phyloP scores from a whole-genome alignment of 2,888 invertebrate genomes.

The Macaria notata region DNA sequence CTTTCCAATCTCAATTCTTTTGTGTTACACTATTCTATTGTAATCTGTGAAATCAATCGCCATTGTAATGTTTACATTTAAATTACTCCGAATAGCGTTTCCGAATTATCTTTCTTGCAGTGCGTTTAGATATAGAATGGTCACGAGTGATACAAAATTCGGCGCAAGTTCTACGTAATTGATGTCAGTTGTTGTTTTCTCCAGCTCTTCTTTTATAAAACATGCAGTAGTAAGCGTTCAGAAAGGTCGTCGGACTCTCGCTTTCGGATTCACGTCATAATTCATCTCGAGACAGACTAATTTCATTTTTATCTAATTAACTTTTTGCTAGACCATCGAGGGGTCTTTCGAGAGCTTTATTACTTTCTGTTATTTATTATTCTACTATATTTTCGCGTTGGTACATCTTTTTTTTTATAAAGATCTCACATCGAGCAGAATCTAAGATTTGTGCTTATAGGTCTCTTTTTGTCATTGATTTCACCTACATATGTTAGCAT shows the following conservation, averaged over 20 bases:
- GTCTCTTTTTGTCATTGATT: too few species aligned
- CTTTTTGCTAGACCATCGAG: conserved; percentile 24
- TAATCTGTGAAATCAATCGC: conserved; percentile 24
- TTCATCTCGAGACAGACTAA: conserved; percentile 30
- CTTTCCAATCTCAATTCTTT: conserved; percentile 20
- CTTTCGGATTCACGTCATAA: conserved; percentile 33
- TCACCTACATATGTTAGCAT: too few species aligned
- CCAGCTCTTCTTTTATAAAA: too few species aligned
- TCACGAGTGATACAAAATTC: too few species aligned
- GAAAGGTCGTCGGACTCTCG: conserved; percentile 32
- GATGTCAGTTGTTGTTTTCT: too few species aligned
- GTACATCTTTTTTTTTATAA: too few species aligned
- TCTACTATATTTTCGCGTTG: neutral
- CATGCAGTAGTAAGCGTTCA: conserved; percentile 6
- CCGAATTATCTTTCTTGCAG: conserved; percentile 16
- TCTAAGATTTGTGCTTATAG: too few species aligned
- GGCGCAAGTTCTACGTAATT: too few species aligned
- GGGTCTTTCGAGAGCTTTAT: conserved; percentile 21
- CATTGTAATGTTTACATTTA: conserved; percentile 20
- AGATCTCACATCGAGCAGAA: too few species aligned
- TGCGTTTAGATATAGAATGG: neutral
- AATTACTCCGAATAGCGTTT: conserved; percentile 20
- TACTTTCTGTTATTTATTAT: conserved; percentile 9
- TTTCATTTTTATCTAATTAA: conserved; percentile 33
- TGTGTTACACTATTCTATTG: conserved; percentile 18